These are phyloP conservation scores for Silurus asotus DNA, from an alignment of 2,113 vertebrate species.

Conservation along the genomic window DNA sequence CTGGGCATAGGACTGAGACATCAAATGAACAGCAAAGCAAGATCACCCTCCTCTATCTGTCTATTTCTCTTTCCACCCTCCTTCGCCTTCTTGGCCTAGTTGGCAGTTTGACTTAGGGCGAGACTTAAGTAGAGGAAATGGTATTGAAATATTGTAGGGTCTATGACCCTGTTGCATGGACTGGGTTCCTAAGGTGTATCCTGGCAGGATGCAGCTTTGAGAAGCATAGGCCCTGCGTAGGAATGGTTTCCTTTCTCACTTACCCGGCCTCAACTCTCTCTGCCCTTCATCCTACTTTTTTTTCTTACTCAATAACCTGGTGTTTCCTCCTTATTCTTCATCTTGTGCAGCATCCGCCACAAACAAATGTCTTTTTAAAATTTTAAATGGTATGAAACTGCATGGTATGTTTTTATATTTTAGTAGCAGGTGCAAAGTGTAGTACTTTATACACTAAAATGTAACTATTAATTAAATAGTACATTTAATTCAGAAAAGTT, in stretches of 20 bases:
- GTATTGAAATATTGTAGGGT: conserved; percentile 40
- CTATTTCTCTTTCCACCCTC: conserved; percentile 10
- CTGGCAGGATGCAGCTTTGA: conserved; percentile 70
- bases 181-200: conserved; percentile 62
- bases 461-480: neutral
- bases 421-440: conserved; percentile 19
- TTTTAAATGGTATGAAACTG: conserved; percentile 19
- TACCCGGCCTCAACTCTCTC: conserved; percentile 2
- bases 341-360: conserved; percentile 52
- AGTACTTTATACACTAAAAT: neutral
- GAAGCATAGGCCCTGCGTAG: conserved; percentile 72
- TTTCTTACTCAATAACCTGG: conserved; percentile 30
- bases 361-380: conserved; percentile 34
- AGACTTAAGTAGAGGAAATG: conserved; percentile 61
- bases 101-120: conserved; percentile 58
- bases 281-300: conserved; percentile 1
- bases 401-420: neutral
- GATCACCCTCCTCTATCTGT: neutral
- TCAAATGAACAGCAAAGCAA: conserved; percentile 59
- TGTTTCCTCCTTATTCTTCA: conserved; percentile 32
- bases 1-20: conserved; percentile 26
- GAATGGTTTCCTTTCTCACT: conserved; percentile 64
- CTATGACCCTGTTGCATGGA: conserved; percentile 25
- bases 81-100: conserved; percentile 59
- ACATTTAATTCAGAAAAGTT: neutral